Conservation (phyloP, 2,888 invertebrate species). For the Drosophila emarginata region DNA sequence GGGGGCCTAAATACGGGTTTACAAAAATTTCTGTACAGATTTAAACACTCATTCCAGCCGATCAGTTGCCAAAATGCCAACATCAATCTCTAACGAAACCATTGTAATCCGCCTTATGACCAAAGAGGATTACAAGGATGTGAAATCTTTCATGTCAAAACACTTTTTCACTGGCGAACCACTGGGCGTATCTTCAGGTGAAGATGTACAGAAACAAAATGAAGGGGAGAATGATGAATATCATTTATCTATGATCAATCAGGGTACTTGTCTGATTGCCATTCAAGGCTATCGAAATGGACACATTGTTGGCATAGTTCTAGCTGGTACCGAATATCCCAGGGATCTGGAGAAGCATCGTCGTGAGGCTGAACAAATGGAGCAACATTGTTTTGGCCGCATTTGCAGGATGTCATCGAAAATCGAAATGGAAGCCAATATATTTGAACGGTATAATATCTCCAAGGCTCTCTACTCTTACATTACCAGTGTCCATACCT, state of each 20-base stretch:
- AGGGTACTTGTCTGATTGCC: constrained; percentile 32
- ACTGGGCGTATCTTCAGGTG: background rate
- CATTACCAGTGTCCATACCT: constrained; percentile 42
- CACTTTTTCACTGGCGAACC: constrained; percentile 24
- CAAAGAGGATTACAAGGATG: constrained; percentile 12
- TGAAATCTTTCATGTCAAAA: constrained; percentile 7
- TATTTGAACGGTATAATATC: constrained; percentile 51
- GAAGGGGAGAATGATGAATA: constrained; percentile 20
- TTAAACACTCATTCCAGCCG: background rate
- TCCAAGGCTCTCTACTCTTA: constrained; percentile 50
- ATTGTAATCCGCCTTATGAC: constrained; percentile 21
- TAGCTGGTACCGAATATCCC: constrained; percentile 7
- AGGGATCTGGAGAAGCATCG: constrained; percentile 18
- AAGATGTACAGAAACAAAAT: background rate
- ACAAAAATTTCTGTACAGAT: background rate
- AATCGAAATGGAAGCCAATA: constrained; percentile 54
- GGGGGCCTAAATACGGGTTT: too few relatives aligned
- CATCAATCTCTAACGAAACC: background rate
- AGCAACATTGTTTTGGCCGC: constrained; percentile 38
- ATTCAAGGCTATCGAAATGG: background rate
- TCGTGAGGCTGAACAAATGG: background rate
- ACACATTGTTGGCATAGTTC: constrained; percentile 22
- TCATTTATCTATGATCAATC: constrained; percentile 14
- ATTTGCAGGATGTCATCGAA: constrained; percentile 41
- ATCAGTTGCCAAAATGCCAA: background rate